These are phyloP conservation scores for Diaperis boleti DNA, from an alignment of 2,888 invertebrate genomes.

Conservation along the genomic window DNA sequence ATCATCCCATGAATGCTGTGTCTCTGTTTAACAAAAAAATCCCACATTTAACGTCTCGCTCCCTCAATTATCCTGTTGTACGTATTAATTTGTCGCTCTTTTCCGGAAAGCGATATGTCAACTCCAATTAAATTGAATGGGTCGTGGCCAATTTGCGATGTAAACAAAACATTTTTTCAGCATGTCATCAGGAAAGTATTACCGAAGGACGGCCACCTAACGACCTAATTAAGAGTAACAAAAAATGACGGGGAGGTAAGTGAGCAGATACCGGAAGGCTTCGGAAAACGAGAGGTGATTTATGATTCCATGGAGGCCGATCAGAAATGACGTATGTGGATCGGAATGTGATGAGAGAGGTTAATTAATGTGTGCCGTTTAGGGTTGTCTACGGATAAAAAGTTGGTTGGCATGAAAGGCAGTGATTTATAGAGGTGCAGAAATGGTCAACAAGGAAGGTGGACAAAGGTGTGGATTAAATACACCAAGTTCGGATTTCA, in stretches of 20 bases:
- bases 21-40: slow-evolving; percentile 69
- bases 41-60: background rate
- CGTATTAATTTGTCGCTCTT: slow-evolving; percentile 27
- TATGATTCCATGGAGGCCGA: background rate
- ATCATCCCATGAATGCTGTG: slow-evolving; percentile 94
- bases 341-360: background rate
- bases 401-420: too few species aligned
- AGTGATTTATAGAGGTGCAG: too few species aligned
- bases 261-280: background rate
- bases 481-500: too few species aligned
- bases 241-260: background rate
- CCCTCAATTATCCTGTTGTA: slow-evolving; percentile 9
- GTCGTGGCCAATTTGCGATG: slow-evolving; percentile 9
- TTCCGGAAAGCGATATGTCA: slow-evolving; percentile 37
- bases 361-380: background rate
- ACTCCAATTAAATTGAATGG: slow-evolving; percentile 37
- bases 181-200: background rate
- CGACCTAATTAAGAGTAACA: slow-evolving; percentile 5
- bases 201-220: background rate
- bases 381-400: background rate
- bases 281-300: background rate
- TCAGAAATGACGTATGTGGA: background rate
- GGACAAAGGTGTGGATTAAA: too few species aligned
- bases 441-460: too few species aligned
- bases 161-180: slow-evolving; percentile 14